Percentiles rank a stretch among this genome's conserved stretches.
These are phyloP conservation scores for Epistrophe eligans DNA, from an alignment of 2,888 invertebrate genomes.

Conservation along the genomic window DNA sequence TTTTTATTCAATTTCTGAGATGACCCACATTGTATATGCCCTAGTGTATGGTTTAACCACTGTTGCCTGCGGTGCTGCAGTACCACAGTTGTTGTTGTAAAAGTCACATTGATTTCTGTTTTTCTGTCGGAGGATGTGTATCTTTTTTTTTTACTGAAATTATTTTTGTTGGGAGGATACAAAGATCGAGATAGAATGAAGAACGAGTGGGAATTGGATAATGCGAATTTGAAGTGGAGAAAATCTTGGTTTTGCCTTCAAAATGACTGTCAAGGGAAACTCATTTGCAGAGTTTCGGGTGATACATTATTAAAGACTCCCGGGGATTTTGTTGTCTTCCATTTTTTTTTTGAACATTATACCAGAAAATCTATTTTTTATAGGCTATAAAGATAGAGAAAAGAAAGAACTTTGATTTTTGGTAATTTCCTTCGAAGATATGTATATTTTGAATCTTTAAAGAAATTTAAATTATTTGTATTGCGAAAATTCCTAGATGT, in stretches of 20 bases:
- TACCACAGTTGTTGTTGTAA: conserved; percentile 9
- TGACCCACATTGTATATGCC: conserved; percentile 60
- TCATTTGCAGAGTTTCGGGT: conserved; percentile 36
- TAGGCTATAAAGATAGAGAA: neutral
- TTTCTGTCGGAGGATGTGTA: conserved; percentile 27
- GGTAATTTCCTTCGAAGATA: neutral
- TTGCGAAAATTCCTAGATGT: neutral
- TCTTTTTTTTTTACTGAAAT: conserved; percentile 4
- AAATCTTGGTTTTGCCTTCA: conserved; percentile 55
- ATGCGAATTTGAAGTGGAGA: conserved; percentile 59
- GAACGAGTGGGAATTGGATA: conserved; percentile 61
- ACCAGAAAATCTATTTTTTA: conserved; percentile 18
- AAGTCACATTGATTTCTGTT: conserved; percentile 24
- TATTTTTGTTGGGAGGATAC: conserved; percentile 43
- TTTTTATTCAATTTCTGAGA: conserved; percentile 61
- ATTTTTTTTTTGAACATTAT: neutral
- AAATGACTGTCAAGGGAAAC: conserved; percentile 51
- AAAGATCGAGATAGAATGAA: conserved; percentile 40
- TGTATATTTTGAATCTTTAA: conserved; percentile 4
- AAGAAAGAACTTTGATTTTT: conserved; percentile 3
- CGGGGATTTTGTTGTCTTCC: neutral
- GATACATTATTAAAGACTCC: conserved; percentile 35
- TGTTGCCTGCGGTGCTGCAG: conserved; percentile 40
- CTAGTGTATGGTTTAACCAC: conserved; percentile 41
- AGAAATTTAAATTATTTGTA: neutral